Conservation (phyloP, 1,140 invertebrate genomes). For the Neelides sp. region DNA sequence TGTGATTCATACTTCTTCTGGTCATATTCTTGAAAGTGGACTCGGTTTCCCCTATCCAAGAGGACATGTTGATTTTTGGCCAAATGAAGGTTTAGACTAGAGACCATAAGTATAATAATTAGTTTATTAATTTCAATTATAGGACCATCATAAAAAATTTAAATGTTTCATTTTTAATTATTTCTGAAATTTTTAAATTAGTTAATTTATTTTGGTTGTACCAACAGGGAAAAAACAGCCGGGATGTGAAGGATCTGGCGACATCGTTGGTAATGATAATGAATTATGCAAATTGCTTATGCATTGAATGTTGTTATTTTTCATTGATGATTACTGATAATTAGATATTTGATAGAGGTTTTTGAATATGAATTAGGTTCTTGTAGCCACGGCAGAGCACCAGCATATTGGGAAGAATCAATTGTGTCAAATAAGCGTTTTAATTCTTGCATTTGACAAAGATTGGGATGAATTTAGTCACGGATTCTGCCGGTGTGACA, state of each 20-base stretch:
- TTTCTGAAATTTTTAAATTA: constrained; percentile 4
- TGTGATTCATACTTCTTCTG: constrained; percentile 54
- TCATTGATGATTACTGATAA: too few species aligned
- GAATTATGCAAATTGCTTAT: not conserved
- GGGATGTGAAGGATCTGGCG: not conserved
- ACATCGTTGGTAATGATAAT: not conserved
- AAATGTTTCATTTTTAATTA: not conserved
- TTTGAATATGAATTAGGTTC: too few species aligned
- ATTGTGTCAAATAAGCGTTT: constrained; percentile 32
- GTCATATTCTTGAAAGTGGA: constrained; percentile 17
- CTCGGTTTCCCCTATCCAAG: constrained; percentile 40
- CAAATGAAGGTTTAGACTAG: not conserved
- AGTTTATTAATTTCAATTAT: not conserved
- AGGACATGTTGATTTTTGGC: constrained; percentile 51
- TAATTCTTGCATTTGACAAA: constrained; percentile 12
- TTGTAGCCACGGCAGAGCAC: constrained; percentile 33
- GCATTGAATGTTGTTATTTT: too few species aligned
- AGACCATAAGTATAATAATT: not conserved
- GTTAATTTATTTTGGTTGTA: too few species aligned
- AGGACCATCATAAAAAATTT: not conserved
- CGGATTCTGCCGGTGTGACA: constrained; percentile 12
- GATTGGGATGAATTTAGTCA: constrained; percentile 16
- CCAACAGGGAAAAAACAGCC: constrained; percentile 6
- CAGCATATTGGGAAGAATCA: constrained; percentile 36
- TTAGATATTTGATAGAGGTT: too few species aligned